A percentile compares a stretch with the other conserved stretches of the same genome.
Evolutionary conservation across 1,140 invertebrate genomes (phyloP).

Genomic region (Rhizoglyphus robini): DNA sequence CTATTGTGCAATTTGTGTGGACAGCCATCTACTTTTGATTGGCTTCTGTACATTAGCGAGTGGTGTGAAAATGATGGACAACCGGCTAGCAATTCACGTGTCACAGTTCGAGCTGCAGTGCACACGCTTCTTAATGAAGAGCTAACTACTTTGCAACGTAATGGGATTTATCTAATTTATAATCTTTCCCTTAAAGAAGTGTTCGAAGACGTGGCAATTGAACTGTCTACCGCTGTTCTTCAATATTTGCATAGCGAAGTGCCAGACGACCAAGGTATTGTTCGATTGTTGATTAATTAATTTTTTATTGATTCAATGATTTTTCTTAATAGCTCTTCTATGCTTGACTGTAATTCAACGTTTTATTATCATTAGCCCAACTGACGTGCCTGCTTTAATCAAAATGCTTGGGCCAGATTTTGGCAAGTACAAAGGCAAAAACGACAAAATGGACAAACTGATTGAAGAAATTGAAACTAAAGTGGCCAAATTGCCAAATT

Average conservation of each 20-base stretch:
- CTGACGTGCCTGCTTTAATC: slow-evolving; percentile 62
- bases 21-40: slow-evolving; percentile 72
- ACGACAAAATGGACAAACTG: slow-evolving; percentile 59
- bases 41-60: slow-evolving; percentile 53
- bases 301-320: not conserved
- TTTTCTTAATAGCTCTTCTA: slow-evolving; percentile 23
- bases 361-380: slow-evolving; percentile 59
- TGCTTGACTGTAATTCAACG: slow-evolving; percentile 47
- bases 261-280: slow-evolving; percentile 50
- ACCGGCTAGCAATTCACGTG: slow-evolving; percentile 68
- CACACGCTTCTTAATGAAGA: slow-evolving; percentile 63
- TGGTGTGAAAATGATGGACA: slow-evolving; percentile 51
- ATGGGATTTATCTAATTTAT: slow-evolving; percentile 70
- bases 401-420: slow-evolving; percentile 85
- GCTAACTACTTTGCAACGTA: slow-evolving; percentile 49
- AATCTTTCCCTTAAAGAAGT: slow-evolving; percentile 86
- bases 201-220: slow-evolving; percentile 82
- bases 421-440: slow-evolving; percentile 60
- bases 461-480: slow-evolving; percentile 43
- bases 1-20: slow-evolving; percentile 82
- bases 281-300: not conserved
- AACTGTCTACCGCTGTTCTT: slow-evolving; percentile 76
- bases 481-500: slow-evolving; percentile 11
- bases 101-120: slow-evolving; percentile 74
- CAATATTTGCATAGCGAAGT: slow-evolving; percentile 69